A percentile compares a stretch with the other conserved stretches of the same genome.
phyloP scores from a whole-genome alignment of 37 sponge, comb jelly and placozoan genomes.

The Geodia barretti region DNA sequence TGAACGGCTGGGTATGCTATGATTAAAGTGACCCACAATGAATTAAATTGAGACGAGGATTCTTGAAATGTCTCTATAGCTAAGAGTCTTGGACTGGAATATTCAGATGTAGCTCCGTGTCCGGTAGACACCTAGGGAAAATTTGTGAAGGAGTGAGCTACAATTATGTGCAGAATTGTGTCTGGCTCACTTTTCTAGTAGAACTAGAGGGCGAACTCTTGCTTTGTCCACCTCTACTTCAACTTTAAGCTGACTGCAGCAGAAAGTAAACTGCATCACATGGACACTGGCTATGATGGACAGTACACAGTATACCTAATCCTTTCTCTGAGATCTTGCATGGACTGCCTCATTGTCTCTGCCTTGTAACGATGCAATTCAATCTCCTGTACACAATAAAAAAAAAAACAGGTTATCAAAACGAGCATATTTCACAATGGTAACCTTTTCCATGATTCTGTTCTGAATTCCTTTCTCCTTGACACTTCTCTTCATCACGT shows the following conservation, averaged over 20 bases:
- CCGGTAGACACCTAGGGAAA: slow-evolving; percentile 32
- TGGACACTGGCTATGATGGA: neutral
- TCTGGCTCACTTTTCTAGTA: slow-evolving; percentile 2
- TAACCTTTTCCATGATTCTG: slow-evolving; percentile 61
- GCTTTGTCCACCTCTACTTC: neutral
- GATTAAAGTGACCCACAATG: neutral
- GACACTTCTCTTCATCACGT: slow-evolving; percentile 31
- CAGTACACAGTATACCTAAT: slow-evolving; percentile 6
- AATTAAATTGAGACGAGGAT: neutral
- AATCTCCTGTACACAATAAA: slow-evolving; percentile 25
- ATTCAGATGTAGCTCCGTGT: slow-evolving; percentile 52
- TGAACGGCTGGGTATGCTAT: neutral
- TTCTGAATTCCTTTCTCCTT: slow-evolving; percentile 57
- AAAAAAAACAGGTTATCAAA: neutral
- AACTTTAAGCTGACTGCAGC: slow-evolving; percentile 8
- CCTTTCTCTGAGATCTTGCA: slow-evolving; percentile 14
- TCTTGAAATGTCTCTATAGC: slow-evolving; percentile 1
- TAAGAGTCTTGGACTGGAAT: slow-evolving; percentile 40
- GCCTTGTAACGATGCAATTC: slow-evolving; percentile 23
- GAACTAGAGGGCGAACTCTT: neutral
- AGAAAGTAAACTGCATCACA: neutral
- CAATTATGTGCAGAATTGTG: too few relatives aligned
- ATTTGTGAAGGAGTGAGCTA: neutral
- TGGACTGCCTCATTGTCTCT: neutral
- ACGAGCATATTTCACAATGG: neutral